These are phyloP conservation scores for Solenodon paradoxus DNA, from an alignment of 2,113 vertebrate species.

Conservation along the genomic window DNA sequence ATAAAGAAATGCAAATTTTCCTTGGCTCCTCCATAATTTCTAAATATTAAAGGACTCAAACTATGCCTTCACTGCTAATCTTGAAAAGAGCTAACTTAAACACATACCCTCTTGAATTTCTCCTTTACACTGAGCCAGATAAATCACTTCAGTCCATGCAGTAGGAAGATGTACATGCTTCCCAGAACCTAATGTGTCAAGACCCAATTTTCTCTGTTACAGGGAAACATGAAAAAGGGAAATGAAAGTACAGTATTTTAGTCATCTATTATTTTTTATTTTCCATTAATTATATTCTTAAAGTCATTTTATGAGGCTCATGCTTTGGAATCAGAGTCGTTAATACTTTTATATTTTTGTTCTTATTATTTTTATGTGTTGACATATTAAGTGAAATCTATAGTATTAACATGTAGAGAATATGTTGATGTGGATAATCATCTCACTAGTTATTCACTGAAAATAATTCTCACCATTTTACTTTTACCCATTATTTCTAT, in stretches of 20 bases:
- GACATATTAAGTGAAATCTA: not conserved
- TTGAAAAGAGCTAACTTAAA: conserved; percentile 48
- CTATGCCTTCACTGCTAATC: conserved; percentile 28
- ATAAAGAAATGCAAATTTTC: conserved; percentile 28
- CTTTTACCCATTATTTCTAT: not conserved
- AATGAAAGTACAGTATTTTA: conserved; percentile 25
- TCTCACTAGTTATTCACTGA: not conserved
- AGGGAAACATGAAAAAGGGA: conserved; percentile 30
- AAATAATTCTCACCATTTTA: conserved; percentile 7
- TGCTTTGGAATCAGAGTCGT: not conserved
- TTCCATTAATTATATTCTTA: not conserved
- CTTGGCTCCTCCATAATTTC: conserved; percentile 48
- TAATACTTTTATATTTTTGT: not conserved
- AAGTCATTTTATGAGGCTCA: not conserved
- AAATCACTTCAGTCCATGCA: conserved; percentile 78
- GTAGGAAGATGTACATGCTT: conserved; percentile 72
- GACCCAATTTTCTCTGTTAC: conserved; percentile 72
- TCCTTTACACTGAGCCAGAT: conserved; percentile 82
- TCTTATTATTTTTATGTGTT: not conserved
- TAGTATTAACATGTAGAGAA: not conserved
- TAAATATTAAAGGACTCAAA: conserved; percentile 42
- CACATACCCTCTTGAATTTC: conserved; percentile 81
- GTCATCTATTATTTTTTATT: not conserved
- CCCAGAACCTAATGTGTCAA: conserved; percentile 66
- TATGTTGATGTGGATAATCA: not conserved